A percentile compares a stretch with the other conserved stretches of the same genome.
Evolutionary conservation across 2,888 invertebrate species (phyloP).

Genomic region (Sepiola atlantica): DNA sequence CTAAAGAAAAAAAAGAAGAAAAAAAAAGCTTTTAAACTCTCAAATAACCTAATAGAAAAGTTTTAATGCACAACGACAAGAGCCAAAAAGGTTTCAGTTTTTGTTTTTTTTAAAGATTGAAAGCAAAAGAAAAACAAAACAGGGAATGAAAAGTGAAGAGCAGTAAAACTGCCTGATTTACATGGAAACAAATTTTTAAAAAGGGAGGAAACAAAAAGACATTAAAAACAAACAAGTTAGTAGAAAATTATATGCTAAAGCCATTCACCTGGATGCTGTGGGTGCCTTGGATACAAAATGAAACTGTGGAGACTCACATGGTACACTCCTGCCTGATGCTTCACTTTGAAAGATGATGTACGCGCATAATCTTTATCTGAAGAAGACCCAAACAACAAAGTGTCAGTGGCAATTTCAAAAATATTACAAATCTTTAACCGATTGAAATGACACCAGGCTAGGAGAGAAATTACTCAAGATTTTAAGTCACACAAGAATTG

Average conservation of each 20-base stretch:
- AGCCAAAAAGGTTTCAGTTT: background rate
- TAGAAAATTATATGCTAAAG: conserved; percentile 33
- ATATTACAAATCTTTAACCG: conserved; percentile 39
- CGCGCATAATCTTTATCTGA: conserved; percentile 45
- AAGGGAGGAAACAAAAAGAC: background rate
- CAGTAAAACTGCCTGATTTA: background rate
- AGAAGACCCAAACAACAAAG: conserved; percentile 46
- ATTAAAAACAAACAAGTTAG: background rate
- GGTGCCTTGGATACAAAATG: conserved; percentile 45
- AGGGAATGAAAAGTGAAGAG: background rate
- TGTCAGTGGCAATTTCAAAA: conserved; percentile 43
- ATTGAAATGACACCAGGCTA: conserved; percentile 43
- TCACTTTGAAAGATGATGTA: conserved; percentile 46
- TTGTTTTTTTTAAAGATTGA: background rate
- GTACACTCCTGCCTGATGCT: conserved; percentile 44
- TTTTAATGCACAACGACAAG: background rate
- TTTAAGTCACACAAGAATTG: background rate
- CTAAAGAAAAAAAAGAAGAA: too few relatives aligned
- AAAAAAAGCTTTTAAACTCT: background rate
- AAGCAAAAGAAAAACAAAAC: background rate
- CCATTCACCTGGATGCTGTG: conserved; percentile 46
- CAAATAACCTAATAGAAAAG: background rate
- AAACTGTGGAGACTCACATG: conserved; percentile 45
- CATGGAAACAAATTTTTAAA: background rate
- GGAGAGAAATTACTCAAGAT: background rate